Evolutionary conservation across 2,113 vertebrate species (phyloP), one percentile per base, ranked within the genome.

Genomic region (Plecturocebus donacophilus): DNA sequence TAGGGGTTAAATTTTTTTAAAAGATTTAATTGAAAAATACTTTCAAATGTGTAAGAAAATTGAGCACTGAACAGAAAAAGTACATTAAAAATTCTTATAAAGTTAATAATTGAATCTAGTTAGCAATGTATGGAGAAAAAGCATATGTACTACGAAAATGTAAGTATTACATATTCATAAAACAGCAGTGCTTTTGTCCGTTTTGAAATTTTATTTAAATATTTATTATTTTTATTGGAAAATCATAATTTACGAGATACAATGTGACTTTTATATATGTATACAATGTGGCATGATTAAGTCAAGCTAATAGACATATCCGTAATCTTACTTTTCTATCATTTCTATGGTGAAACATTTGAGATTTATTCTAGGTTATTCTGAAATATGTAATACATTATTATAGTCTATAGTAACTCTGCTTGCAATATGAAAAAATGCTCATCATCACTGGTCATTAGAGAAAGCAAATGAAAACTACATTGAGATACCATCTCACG

Each of bases 21-120:
- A 95, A 84, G 12, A 90, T 85, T 81, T 96, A 68, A 83, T 20
- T 71, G 16, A 88, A 85, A 96, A 94, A 25, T 84, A 47, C 30
- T 47, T 93, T 85, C 6, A 87, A 81, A 76, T 73, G 27, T 91
- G 35, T 68, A 42, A 97, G 45, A 81, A 95, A 95, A 76, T 47
- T 64, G 45, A 82, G 45, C 45, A 66, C 27, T 54, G 58, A 47
- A 82, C 8, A 90, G 75, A 83, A 87, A 96, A 82, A 94, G 32
- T 5, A 47, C 6, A 45, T 66, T 49, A 79, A 89, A 97, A 96
- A 54, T 89, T 10, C 7, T 73, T 94, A 54, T 19, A 90, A 95
- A 93, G 19, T 83, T 88, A 93, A 87, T 32, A 89, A 93, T 10
- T 94, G 47, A 95, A 42, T 75, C 71, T 47, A 79, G 83, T 27